Evolutionary conservation across 2,113 vertebrate genomes (phyloP).

Genomic region (Erythrolamprus reginae): DNA sequence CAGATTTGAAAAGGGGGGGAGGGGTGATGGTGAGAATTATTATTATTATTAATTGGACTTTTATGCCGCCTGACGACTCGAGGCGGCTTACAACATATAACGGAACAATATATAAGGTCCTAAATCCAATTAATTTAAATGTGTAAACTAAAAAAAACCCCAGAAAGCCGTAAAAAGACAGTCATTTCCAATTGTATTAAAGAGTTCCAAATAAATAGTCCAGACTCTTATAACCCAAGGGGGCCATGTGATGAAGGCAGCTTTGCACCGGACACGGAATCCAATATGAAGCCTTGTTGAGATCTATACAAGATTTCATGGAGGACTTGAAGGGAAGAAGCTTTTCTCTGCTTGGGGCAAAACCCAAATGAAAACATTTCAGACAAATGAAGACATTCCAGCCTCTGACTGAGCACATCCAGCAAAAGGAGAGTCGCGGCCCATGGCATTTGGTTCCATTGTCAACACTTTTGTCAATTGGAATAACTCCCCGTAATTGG

Average conservation of each 20-base stretch:
- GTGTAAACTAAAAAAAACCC: no score
- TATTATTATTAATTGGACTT: no score
- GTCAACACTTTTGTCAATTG: background rate
- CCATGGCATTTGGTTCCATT: background rate
- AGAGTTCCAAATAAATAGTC: background rate
- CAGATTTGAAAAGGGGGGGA: background rate
- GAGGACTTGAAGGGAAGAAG: background rate
- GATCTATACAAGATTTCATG: background rate
- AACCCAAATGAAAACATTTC: background rate
- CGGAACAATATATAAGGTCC: no score
- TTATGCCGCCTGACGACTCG: no score
- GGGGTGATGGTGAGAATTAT: no score
- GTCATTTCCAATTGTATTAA: no score
- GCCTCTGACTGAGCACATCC: background rate
- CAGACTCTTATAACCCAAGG: background rate
- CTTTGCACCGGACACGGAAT: background rate
- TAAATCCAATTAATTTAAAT: no score
- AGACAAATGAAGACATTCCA: background rate
- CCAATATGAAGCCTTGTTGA: background rate
- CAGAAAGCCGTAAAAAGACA: no score
- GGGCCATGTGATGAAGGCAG: background rate
- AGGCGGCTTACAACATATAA: no score
- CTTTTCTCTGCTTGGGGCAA: background rate
- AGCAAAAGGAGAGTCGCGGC: background rate
- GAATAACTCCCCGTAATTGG: background rate